Conservation (phyloP, 2,797 vertebrate species). For the Lycodopsis pacificus region DNA sequence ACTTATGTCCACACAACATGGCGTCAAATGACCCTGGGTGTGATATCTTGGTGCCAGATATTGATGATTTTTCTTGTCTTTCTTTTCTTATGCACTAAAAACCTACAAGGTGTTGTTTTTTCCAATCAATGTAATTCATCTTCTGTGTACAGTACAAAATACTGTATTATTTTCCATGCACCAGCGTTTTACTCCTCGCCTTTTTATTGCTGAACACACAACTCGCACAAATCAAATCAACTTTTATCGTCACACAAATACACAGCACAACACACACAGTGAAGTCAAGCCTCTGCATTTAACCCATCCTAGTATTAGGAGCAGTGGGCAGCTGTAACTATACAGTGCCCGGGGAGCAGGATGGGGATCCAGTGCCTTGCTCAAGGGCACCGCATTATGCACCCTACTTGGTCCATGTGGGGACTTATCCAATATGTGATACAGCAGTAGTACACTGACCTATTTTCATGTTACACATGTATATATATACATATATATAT, state of each 20-base stretch:
- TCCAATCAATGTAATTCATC: neutral
- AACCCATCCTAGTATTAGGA: neutral
- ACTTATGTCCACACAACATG: conserved; percentile 5
- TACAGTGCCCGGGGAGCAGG: neutral
- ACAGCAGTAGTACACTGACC: neutral
- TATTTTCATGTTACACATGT: neutral
- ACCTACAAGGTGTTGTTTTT: neutral
- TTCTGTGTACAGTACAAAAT: neutral
- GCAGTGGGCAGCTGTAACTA: neutral
- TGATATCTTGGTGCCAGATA: conserved; percentile 1
- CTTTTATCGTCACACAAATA: neutral
- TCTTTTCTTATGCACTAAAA: neutral
- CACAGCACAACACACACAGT: neutral
- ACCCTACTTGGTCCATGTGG: neutral
- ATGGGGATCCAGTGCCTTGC: neutral
- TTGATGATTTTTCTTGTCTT: neutral
- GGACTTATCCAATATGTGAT: neutral
- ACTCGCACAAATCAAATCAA: neutral
- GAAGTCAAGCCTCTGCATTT: neutral
- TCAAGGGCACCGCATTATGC: neutral
- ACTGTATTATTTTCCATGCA: neutral
- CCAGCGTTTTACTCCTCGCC: neutral
- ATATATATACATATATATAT: no score
- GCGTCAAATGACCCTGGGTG: neutral
- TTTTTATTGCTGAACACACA: neutral